These are phyloP conservation scores for Phoxinus dragarum DNA, from an alignment of 2,797 vertebrate species.

Conservation along the genomic window DNA sequence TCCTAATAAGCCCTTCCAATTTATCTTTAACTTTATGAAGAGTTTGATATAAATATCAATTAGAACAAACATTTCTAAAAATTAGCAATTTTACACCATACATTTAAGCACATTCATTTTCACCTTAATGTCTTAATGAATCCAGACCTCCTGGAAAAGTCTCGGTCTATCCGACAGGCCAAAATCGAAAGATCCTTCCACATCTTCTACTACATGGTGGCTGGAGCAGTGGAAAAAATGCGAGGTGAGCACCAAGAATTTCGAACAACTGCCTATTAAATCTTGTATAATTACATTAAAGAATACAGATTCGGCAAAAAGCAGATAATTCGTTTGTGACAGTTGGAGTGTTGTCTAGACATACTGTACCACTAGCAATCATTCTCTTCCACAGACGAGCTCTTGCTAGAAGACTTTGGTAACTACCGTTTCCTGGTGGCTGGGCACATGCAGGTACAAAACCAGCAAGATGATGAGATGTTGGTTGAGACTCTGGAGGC, in stretches of 20 bases:
- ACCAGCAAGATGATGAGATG: constrained; percentile 92
- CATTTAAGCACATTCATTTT: not conserved
- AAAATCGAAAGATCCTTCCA: constrained; percentile 94
- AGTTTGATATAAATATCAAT: not conserved
- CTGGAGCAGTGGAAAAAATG: constrained; percentile 87
- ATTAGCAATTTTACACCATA: not conserved
- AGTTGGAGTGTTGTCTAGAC: not conserved
- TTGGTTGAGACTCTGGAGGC: constrained; percentile 95
- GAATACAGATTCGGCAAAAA: not conserved
- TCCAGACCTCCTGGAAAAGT: constrained; percentile 96
- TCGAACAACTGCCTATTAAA: not conserved
- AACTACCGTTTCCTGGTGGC: constrained; percentile 91
- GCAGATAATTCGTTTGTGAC: not conserved
- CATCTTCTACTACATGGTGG: constrained; percentile 96
- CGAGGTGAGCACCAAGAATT: constrained; percentile 65
- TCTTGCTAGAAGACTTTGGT: constrained; percentile 89
- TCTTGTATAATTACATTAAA: not conserved
- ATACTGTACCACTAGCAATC: not conserved
- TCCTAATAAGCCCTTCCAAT: constrained; percentile 75
- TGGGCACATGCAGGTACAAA: constrained; percentile 87
- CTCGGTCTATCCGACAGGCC: constrained; percentile 94
- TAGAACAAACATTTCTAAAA: not conserved
- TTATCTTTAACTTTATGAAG: not conserved
- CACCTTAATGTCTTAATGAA: constrained; percentile 66
- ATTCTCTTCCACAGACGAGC: constrained; percentile 79